Evolutionary conservation across 2,797 vertebrate species (phyloP).

Genomic region (Chloroceryle inda): DNA sequence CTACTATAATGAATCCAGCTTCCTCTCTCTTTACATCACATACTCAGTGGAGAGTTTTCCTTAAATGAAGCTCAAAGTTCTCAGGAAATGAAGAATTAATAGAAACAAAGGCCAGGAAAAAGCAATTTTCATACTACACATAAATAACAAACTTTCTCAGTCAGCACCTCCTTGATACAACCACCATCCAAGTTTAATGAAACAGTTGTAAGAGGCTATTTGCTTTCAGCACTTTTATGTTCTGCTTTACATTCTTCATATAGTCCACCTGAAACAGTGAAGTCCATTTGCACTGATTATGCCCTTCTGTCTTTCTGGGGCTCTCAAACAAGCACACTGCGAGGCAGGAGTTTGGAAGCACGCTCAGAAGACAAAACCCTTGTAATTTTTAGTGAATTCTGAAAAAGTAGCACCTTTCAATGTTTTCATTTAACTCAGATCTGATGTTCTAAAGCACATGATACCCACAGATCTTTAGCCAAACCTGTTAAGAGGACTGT

Average conservation of each 20-base stretch:
- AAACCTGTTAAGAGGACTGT: background rate
- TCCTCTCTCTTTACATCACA: background rate
- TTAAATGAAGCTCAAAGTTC: background rate
- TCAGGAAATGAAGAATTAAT: background rate
- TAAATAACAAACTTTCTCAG: background rate
- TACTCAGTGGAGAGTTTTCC: background rate
- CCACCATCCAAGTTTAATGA: background rate
- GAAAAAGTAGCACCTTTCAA: background rate
- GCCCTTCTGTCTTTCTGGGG: background rate
- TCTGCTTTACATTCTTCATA: background rate
- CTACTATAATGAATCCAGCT: background rate
- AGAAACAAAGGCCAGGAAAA: background rate
- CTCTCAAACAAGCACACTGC: background rate
- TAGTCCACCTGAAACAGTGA: background rate
- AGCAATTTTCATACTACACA: background rate
- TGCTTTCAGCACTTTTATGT: background rate
- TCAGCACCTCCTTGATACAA: background rate
- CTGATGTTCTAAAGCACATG: background rate
- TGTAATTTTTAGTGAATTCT: background rate
- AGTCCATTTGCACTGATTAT: background rate
- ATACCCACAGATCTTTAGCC: background rate
- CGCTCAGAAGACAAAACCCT: background rate
- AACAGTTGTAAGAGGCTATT: background rate
- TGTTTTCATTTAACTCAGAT: background rate
- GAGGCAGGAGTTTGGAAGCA: background rate